Conservation (phyloP, 2,797 vertebrate species). For the Manis javanica region DNA sequence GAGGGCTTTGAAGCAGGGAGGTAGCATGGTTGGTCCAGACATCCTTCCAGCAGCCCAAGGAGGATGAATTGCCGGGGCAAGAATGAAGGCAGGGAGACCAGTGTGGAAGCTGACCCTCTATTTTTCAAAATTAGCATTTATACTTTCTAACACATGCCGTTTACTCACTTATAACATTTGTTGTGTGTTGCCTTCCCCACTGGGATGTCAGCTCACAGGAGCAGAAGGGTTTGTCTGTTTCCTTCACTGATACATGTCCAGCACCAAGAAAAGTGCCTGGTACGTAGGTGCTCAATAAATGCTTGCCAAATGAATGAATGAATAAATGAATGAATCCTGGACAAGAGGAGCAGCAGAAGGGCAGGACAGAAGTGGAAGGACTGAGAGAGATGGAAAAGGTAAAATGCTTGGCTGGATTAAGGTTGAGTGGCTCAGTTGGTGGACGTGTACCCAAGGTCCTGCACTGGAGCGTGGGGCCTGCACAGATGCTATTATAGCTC, state of each 20-base stretch:
- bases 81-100: neutral
- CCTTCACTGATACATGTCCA: neutral
- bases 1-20: neutral
- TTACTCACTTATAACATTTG: neutral
- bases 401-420: neutral
- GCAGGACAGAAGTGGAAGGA: no score
- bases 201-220: neutral
- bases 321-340: neutral
- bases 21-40: neutral
- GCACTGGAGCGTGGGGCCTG: neutral
- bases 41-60: neutral
- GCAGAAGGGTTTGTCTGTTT: neutral
- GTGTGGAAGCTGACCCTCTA: neutral
- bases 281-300: neutral
- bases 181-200: neutral
- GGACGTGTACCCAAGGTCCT: neutral
- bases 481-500: neutral
- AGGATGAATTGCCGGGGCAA: neutral
- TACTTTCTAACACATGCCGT: neutral
- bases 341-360: neutral
- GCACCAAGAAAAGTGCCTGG: neutral
- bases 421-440: neutral
- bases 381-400: neutral
- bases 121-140: neutral
- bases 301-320: neutral